Conservation (phyloP, 2,113 vertebrate genomes). For the Zapornia atra region DNA sequence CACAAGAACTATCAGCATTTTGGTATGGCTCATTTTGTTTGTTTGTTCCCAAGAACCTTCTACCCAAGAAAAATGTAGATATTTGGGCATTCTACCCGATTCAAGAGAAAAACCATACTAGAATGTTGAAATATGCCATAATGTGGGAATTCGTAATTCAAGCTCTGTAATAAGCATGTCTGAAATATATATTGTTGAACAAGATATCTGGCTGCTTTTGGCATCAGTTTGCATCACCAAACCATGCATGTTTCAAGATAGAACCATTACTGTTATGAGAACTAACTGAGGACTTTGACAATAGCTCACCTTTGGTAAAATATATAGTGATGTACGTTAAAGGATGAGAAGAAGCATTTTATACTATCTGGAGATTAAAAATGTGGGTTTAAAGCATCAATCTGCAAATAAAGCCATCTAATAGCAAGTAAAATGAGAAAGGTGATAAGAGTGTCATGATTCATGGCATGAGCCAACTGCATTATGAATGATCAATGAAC, state of each 20-base stretch:
- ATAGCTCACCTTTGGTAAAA: background rate
- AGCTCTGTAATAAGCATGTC: background rate
- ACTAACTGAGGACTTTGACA: background rate
- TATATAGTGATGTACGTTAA: background rate
- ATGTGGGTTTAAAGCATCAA: slow-evolving; percentile 52
- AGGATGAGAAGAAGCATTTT: slow-evolving; percentile 12
- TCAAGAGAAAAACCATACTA: background rate
- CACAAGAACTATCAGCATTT: background rate
- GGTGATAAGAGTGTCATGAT: slow-evolving; percentile 71
- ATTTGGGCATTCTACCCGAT: background rate
- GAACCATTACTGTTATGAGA: background rate
- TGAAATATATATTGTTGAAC: background rate
- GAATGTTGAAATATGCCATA: background rate
- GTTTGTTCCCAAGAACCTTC: background rate
- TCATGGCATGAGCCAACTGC: slow-evolving; percentile 56
- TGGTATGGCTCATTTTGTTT: background rate
- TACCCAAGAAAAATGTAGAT: background rate
- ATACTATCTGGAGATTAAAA: slow-evolving; percentile 65
- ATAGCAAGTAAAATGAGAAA: slow-evolving; percentile 58
- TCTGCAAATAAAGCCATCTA: slow-evolving; percentile 64
- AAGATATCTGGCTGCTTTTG: background rate
- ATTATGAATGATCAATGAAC: slow-evolving; percentile 77
- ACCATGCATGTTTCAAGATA: accelerated
- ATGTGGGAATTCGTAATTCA: background rate
- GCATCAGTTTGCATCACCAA: background rate